These are phyloP conservation scores for Epizoanthus ramosus DNA, from an alignment of 92 coral and sea anemone genomes.

Conservation along the genomic window DNA sequence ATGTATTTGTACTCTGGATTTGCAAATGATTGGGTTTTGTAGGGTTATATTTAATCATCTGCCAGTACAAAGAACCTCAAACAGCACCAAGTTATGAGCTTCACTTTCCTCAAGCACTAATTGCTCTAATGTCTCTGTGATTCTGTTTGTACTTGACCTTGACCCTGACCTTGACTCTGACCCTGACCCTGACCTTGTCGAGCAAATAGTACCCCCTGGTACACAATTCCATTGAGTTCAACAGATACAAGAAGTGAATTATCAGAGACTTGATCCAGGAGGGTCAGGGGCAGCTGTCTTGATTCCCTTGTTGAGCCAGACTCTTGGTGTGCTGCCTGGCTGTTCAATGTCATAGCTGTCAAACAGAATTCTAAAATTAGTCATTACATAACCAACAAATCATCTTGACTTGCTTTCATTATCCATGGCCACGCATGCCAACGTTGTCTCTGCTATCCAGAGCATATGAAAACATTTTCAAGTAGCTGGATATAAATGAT, in stretches of 20 bases:
- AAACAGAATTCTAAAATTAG: neutral
- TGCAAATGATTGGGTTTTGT: too few relatives aligned
- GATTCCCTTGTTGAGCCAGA: conserved; percentile 75
- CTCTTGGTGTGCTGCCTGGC: conserved; percentile 70
- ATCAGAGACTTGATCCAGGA: conserved; percentile 93
- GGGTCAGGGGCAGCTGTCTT: conserved; percentile 80
- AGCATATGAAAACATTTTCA: too few relatives aligned
- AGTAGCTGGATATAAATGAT: too few relatives aligned
- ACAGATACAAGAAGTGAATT: conserved; percentile 94
- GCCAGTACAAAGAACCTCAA: too few relatives aligned
- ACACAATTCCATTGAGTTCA: conserved; percentile 90
- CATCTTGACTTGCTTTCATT: too few relatives aligned
- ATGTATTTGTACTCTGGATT: too few relatives aligned
- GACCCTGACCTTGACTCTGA: conserved; percentile 52
- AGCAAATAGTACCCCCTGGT: conserved; percentile 96
- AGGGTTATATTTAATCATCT: too few relatives aligned
- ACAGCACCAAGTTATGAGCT: too few relatives aligned
- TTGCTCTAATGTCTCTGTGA: neutral
- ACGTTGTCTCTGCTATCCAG: too few relatives aligned
- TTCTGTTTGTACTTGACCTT: neutral
- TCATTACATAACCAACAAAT: neutral
- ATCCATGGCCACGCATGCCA: too few relatives aligned
- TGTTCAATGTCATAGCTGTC: conserved; percentile 49
- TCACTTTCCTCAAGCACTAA: neutral
- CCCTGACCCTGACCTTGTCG: conserved; percentile 62